Percentiles rank a stretch among this genome's conserved stretches.
Conservation (phyloP, 2,113 vertebrate genomes). For the Pimephales promelas region DNA sequence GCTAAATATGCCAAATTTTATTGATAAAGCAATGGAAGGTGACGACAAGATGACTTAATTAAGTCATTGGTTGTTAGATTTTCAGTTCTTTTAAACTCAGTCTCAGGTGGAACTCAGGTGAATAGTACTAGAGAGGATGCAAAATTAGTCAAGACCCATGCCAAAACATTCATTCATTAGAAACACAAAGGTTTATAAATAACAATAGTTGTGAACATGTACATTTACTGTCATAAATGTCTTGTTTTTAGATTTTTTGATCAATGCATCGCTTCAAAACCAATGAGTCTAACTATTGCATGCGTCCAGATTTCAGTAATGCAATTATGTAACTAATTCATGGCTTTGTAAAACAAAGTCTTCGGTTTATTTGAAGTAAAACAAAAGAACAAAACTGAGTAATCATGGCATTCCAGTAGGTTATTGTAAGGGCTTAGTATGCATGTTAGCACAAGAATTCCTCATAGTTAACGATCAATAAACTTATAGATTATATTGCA, state of each 20-base stretch:
- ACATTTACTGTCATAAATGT: not conserved
- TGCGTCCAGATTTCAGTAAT: constrained; percentile 42
- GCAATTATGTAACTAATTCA: not conserved
- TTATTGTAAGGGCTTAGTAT: constrained; percentile 16
- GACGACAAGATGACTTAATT: not conserved
- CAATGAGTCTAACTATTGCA: constrained; percentile 47
- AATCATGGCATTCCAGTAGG: constrained; percentile 33
- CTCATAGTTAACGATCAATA: not conserved
- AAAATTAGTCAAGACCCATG: not conserved
- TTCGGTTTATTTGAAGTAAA: constrained; percentile 32
- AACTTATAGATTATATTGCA: not conserved
- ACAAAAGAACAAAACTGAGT: constrained; percentile 31
- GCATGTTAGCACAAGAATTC: constrained; percentile 36
- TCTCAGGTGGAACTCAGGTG: constrained; percentile 41
- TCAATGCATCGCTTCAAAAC: constrained; percentile 20
- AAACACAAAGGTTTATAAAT: not conserved
- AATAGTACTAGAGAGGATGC: not conserved
- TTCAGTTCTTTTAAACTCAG: not conserved
- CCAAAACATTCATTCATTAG: not conserved
- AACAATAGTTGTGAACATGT: constrained; percentile 19
- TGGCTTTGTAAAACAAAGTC: constrained; percentile 40
- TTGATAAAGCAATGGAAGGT: not conserved
- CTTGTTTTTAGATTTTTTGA: not conserved
- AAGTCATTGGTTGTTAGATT: not conserved
- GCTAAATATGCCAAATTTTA: not conserved